Evolutionary conservation across 1,140 invertebrate species (phyloP).

Genomic region (Drosophila carrolli): DNA sequence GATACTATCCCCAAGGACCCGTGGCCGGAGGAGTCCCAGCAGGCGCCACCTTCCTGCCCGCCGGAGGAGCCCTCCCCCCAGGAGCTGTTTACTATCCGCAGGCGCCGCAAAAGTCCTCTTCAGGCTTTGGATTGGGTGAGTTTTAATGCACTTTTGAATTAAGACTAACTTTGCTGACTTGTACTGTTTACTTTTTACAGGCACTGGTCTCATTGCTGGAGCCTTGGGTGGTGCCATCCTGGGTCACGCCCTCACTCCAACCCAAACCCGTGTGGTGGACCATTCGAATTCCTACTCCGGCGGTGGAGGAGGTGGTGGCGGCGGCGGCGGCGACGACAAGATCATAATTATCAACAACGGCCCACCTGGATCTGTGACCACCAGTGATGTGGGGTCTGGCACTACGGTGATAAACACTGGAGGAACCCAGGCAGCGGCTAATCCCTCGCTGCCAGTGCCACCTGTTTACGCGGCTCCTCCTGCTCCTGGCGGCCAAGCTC

Average conservation of each 20-base stretch:
- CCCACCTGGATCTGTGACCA: slow-evolving; percentile 76
- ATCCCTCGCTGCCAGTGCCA: slow-evolving; percentile 68
- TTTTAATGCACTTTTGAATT: neutral
- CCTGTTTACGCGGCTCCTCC: slow-evolving; percentile 38
- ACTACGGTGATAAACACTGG: slow-evolving; percentile 74
- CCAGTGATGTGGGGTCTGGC: slow-evolving; percentile 61
- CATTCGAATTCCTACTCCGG: slow-evolving; percentile 44
- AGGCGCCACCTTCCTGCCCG: slow-evolving; percentile 68
- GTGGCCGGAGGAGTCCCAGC: slow-evolving; percentile 52
- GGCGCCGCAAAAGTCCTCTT: slow-evolving; percentile 61
- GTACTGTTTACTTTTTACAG: slow-evolving; percentile 19
- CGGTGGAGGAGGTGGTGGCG: slow-evolving; percentile 44
- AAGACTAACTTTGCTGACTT: neutral
- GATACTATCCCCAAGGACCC: slow-evolving; percentile 70
- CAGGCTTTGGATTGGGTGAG: slow-evolving; percentile 75
- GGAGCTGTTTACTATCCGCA: slow-evolving; percentile 77
- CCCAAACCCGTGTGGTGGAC: slow-evolving; percentile 67
- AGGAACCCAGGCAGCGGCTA: slow-evolving; percentile 52
- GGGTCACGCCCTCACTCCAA: slow-evolving; percentile 73
- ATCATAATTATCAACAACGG: slow-evolving; percentile 83
- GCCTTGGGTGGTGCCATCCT: slow-evolving; percentile 75
- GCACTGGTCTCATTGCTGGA: slow-evolving; percentile 75
- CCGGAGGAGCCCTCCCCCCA: slow-evolving; percentile 65
- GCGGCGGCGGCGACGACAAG: slow-evolving; percentile 60
- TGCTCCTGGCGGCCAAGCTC: slow-evolving; percentile 18